Evolutionary conservation across 2,888 invertebrate species (phyloP).

Genomic region (Choreutis nemorana): DNA sequence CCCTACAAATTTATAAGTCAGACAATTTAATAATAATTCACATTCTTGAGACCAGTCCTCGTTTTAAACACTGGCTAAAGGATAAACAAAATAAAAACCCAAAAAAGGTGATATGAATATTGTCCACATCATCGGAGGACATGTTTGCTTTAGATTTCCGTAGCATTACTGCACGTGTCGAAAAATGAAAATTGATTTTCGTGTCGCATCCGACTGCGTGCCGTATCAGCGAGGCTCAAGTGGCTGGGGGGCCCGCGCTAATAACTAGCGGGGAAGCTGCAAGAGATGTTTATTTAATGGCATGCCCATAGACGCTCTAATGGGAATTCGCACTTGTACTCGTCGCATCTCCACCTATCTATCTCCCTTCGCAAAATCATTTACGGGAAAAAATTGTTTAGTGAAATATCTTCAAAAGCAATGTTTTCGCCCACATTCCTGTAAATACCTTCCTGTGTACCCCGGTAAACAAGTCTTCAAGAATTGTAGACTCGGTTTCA

Average conservation of each 20-base stretch:
- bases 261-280: constrained; percentile 54
- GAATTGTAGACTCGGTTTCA: background rate
- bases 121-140: too few relatives aligned
- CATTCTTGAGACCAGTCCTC: too few relatives aligned
- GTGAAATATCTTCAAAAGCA: constrained; percentile 8
- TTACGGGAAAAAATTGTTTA: too few relatives aligned
- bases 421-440: too few relatives aligned
- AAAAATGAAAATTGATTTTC: constrained; percentile 65
- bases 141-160: too few relatives aligned
- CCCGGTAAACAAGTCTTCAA: background rate
- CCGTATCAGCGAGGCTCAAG: constrained; percentile 57
- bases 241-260: constrained; percentile 53
- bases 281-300: constrained; percentile 65
- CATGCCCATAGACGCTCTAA: constrained; percentile 53
- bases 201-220: constrained; percentile 54
- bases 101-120: constrained; percentile 18
- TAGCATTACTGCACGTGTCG: constrained; percentile 58
- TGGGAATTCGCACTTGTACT: constrained; percentile 34
- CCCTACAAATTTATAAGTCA: too few relatives aligned
- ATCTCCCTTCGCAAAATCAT: constrained; percentile 19
- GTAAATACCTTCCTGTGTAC: too few relatives aligned
- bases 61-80: constrained; percentile 6
- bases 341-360: constrained; percentile 13
- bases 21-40: too few relatives aligned
- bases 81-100: constrained; percentile 5